phyloP scores from a whole-genome alignment of 2,888 invertebrate genomes.

The Agonopterix heracliana region DNA sequence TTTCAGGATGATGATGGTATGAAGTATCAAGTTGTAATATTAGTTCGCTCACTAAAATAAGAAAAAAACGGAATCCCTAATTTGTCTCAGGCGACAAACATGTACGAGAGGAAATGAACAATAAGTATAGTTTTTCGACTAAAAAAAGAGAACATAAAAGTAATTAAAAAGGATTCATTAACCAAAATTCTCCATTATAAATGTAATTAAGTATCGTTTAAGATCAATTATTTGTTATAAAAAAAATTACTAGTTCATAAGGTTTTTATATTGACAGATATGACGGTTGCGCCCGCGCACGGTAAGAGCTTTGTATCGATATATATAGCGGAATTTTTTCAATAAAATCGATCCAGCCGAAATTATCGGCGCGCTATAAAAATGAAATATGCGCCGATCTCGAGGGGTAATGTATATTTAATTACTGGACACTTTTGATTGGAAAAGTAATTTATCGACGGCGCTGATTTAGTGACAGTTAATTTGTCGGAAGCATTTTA shows the following conservation, averaged over 20 bases:
- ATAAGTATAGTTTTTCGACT: too few species aligned
- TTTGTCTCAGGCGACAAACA: too few species aligned
- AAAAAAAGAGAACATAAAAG: too few species aligned
- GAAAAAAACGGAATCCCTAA: too few species aligned
- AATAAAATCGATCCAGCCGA: conserved; percentile 15
- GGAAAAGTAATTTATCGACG: conserved; percentile 17
- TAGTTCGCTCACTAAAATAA: too few species aligned
- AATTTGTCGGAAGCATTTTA: conserved; percentile 10
- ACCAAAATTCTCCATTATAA: too few species aligned
- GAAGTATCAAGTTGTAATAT: too few species aligned
- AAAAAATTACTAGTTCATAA: neutral
- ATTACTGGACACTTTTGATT: conserved; percentile 23
- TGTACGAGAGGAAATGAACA: too few species aligned
- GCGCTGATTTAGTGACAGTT: conserved; percentile 17
- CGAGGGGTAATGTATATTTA: conserved; percentile 21
- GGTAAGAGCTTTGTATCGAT: conserved; percentile 8
- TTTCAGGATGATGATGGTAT: too few species aligned
- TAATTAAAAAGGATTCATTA: too few species aligned
- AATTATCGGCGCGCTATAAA: conserved; percentile 17
- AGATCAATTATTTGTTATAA: too few species aligned
- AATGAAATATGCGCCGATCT: conserved; percentile 17
- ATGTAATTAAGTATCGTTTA: too few species aligned
- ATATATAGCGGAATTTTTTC: conserved; percentile 8
- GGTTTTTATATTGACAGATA: neutral
- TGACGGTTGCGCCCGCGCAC: conserved; percentile 1